Evolutionary conservation across 2,888 invertebrate species (phyloP).

Genomic region (Melanostoma scalare): DNA sequence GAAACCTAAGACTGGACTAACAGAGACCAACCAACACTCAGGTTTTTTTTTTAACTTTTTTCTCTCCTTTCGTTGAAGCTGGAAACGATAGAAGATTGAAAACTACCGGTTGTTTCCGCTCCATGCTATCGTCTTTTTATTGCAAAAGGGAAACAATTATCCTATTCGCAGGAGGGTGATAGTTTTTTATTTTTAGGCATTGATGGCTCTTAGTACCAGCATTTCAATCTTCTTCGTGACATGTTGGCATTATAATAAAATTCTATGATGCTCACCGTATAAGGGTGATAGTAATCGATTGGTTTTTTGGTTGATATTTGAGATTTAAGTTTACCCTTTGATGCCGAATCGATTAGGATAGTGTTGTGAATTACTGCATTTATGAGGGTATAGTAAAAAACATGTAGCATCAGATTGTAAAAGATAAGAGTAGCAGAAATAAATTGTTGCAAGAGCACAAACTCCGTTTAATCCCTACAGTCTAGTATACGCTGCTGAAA

Average conservation of each 20-base stretch:
- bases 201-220: neutral
- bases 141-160: conserved; percentile 6
- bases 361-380: no score
- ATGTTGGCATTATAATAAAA: conserved; percentile 10
- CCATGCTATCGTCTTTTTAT: conserved; percentile 2
- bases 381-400: no score
- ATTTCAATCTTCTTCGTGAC: conserved; percentile 5
- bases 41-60: neutral
- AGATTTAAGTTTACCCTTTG: no score
- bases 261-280: neutral
- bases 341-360: no score
- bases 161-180: conserved; percentile 1
- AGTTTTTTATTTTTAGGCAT: neutral
- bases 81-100: conserved; percentile 14
- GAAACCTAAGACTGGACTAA: neutral
- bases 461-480: no score
- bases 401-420: no score
- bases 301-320: no score
- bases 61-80: neutral
- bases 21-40: no score
- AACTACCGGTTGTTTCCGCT: conserved; percentile 20
- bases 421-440: no score
- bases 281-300: no score
- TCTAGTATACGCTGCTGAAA: no score
- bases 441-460: no score